Base-by-base conservation (phyloP, 1,140 invertebrate genomes). In the Calephelis nemesis region DNA sequence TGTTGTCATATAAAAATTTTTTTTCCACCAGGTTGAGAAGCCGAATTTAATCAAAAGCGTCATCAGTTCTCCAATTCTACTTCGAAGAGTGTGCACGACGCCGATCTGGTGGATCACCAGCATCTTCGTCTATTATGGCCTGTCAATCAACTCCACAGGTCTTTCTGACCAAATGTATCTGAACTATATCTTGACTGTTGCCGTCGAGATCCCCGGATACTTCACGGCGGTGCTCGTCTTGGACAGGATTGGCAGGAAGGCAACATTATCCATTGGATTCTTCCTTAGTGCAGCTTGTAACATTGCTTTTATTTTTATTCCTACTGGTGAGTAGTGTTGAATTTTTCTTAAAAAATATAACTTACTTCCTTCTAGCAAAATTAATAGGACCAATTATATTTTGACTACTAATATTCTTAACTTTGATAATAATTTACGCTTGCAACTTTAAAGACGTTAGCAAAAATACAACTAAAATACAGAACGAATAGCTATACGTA, bases 121-220 rank as follows among this genome's bases (percentile, higher is more conserved):
- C 65, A 93, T 94, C 0, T 93, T 95, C 62, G 92, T 95, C 2
- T 96, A 95, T 78, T 95, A 95, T 72, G 95, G 94, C 0, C 73
- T 96, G 9, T 93, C 94, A 0, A 91, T 95, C 30, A 95, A 95
- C 70, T 93, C 94, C 0, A 94, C 93, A 7, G 93, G 93, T 63
- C 85, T 95, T 48, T 93, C 92, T 10, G 94, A 94, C 62, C 12
- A 45, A n/a, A 65, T 52, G 4, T 65, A 65, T 39, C 8, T 65
- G 4, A 65, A 65, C 39, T 65, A 65, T 39, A 65, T 65, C 5
- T 5, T 52, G 7, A 65, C 64, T 10, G 50, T 19, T 15, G 64
- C 94, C 7, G 93, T 95, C 1, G 95, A 96, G 83, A 94, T 96
- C 70, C 95, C 95, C 6, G 94, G 93, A 6, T 96, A 95, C 78